phyloP scores from a whole-genome alignment of 2,888 invertebrate genomes.

The Agapostemon virescens region DNA sequence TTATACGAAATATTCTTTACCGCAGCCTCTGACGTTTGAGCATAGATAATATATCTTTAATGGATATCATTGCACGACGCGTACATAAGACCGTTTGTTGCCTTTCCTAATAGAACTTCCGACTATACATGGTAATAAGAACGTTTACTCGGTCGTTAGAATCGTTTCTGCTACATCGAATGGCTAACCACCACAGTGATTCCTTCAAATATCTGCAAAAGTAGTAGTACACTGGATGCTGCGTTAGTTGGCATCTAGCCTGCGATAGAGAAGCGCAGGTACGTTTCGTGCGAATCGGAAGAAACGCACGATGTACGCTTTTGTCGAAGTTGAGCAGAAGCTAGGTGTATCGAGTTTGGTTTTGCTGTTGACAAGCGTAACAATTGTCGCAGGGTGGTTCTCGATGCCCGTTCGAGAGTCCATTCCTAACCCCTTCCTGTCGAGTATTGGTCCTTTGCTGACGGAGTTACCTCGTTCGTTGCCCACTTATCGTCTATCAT shows the following conservation, averaged over 20 bases:
- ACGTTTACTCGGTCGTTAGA: slow-evolving; percentile 47
- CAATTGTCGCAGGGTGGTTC: slow-evolving; percentile 62
- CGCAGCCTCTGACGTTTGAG: slow-evolving; percentile 64
- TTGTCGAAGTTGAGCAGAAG: slow-evolving; percentile 67
- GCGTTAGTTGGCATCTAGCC: slow-evolving; percentile 55
- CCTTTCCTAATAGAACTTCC: slow-evolving; percentile 24
- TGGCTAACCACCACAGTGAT: slow-evolving; percentile 61
- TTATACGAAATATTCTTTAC: slow-evolving; percentile 48
- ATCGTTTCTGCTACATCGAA: slow-evolving; percentile 43
- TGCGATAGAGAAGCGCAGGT: slow-evolving; percentile 38
- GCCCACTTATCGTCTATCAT: slow-evolving; percentile 72
- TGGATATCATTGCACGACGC: slow-evolving; percentile 65
- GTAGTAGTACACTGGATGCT: slow-evolving; percentile 31
- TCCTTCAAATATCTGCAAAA: slow-evolving; percentile 60
- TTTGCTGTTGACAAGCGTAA: slow-evolving; percentile 61
- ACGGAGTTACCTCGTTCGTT: slow-evolving; percentile 64
- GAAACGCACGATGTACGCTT: slow-evolving; percentile 57
- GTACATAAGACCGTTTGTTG: slow-evolving; percentile 36
- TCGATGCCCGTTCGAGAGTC: slow-evolving; percentile 29
- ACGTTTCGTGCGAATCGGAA: slow-evolving; percentile 31
- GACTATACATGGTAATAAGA: slow-evolving; percentile 51
- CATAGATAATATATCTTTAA: slow-evolving; percentile 59
- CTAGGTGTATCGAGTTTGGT: slow-evolving; percentile 67
- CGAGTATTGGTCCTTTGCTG: slow-evolving; percentile 68
- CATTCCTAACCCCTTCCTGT: slow-evolving; percentile 36